Conservation (phyloP, 2,113 vertebrate species). For the Pelecanoides urinatrix region DNA sequence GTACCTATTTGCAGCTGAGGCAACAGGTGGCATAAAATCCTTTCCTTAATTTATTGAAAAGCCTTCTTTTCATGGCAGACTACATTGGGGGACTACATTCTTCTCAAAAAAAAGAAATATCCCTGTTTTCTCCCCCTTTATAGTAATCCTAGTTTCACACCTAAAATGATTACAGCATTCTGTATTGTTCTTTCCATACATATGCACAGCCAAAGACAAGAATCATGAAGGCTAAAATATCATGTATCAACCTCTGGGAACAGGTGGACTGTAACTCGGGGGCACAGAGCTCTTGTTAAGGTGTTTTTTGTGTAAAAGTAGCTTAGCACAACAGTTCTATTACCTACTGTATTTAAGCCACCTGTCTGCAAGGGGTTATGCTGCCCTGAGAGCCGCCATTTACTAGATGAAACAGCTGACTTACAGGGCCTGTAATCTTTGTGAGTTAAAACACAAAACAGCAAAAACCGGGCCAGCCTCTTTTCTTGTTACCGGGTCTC, state of each 20-base stretch:
- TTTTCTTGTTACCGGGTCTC: neutral
- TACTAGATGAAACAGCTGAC: constrained; percentile 80
- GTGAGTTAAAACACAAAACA: neutral
- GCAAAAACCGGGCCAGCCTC: neutral
- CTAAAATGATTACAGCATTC: constrained; percentile 45
- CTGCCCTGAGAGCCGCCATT: constrained; percentile 41
- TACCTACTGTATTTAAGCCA: constrained; percentile 77
- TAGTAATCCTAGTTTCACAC: constrained; percentile 20
- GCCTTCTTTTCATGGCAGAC: neutral
- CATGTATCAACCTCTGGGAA: constrained; percentile 41
- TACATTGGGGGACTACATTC: neutral
- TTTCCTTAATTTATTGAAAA: constrained; percentile 20
- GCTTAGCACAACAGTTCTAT: constrained; percentile 65
- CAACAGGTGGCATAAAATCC: constrained; percentile 33
- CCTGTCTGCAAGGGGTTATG: constrained; percentile 75
- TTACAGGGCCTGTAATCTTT: constrained; percentile 34
- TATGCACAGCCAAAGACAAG: neutral
- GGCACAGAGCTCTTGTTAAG: constrained; percentile 79
- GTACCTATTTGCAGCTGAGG: neutral
- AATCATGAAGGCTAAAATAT: constrained; percentile 26
- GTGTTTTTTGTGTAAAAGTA: constrained; percentile 77
- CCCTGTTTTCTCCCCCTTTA: neutral
- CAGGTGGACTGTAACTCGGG: constrained; percentile 70
- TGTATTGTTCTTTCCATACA: constrained; percentile 12
- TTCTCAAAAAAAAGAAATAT: neutral